Evolutionary conservation across 2,888 invertebrate species (phyloP).

Genomic region (Acanthosoma haemorrhoidale): DNA sequence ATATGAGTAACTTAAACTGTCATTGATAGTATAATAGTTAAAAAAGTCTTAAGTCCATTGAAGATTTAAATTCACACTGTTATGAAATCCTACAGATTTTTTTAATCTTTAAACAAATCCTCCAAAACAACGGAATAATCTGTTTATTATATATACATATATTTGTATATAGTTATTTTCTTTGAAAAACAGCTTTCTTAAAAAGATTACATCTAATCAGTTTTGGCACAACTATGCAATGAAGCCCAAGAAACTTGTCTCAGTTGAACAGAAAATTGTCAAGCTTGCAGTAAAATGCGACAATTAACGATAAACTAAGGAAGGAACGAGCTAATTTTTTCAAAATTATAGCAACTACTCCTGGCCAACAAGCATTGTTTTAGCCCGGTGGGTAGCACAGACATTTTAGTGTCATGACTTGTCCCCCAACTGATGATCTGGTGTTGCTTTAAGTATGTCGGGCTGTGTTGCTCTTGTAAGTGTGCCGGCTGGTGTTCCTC

Average conservation of each 20-base stretch:
- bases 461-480: slow-evolving; percentile 75
- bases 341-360: background rate
- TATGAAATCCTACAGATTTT: too few species aligned
- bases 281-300: too few species aligned
- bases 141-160: too few species aligned
- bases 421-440: slow-evolving; percentile 62
- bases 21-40: background rate
- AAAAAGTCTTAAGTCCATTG: too few species aligned
- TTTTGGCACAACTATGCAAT: slow-evolving; percentile 8
- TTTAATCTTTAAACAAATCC: too few species aligned
- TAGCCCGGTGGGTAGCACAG: too few species aligned
- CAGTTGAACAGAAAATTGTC: too few species aligned
- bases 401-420: slow-evolving; percentile 23
- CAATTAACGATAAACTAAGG: background rate
- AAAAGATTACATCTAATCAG: too few species aligned
- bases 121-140: too few species aligned
- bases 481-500: slow-evolving; percentile 54
- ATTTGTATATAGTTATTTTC: too few species aligned
- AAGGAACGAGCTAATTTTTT: background rate
- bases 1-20: background rate
- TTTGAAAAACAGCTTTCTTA: too few species aligned
- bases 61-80: too few species aligned
- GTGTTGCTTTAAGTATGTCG: slow-evolving; percentile 79
- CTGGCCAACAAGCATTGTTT: background rate
- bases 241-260: background rate